Conservation (phyloP, 2,797 vertebrate genomes). For the Aplochiton taeniatus region DNA sequence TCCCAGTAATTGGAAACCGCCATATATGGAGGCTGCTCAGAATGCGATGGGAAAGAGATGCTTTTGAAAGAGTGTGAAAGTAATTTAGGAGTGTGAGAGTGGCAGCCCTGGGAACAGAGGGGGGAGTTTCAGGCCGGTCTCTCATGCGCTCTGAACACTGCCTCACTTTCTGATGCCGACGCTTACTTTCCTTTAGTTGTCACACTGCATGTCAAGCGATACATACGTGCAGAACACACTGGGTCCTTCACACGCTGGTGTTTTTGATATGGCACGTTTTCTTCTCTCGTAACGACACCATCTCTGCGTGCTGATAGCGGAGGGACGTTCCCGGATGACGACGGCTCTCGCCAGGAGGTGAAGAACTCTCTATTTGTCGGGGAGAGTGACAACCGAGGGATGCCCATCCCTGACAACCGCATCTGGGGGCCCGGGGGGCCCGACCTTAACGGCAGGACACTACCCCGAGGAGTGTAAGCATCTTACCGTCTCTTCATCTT, state of each 20-base stretch:
- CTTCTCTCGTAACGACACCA: not conserved
- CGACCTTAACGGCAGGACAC: slow-evolving; percentile 83
- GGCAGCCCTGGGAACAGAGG: slow-evolving; percentile 26
- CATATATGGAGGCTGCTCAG: slow-evolving; percentile 52
- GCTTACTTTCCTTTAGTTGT: too few species aligned
- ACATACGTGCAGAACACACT: too few species aligned
- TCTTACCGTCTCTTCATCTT: not conserved
- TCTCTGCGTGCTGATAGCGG: slow-evolving; percentile 73
- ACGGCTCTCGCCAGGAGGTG: slow-evolving; percentile 93
- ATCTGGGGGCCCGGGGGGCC: slow-evolving; percentile 89
- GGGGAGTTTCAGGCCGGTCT: slow-evolving; percentile 1
- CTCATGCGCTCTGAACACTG: not conserved
- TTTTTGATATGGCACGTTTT: too few species aligned
- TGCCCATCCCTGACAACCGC: slow-evolving; percentile 72
- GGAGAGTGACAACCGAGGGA: slow-evolving; percentile 91
- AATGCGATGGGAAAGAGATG: slow-evolving; percentile 39
- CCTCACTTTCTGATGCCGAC: too few species aligned
- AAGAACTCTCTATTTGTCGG: slow-evolving; percentile 96
- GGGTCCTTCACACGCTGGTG: too few species aligned
- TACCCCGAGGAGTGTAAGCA: slow-evolving; percentile 90
- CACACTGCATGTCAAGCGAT: too few species aligned
- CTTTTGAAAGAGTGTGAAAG: slow-evolving; percentile 53
- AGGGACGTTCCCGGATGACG: slow-evolving; percentile 95
- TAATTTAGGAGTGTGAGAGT: slow-evolving; percentile 46
- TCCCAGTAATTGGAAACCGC: slow-evolving; percentile 65